Evolutionary conservation across 2,113 vertebrate species (phyloP).

Genomic region (Macrotus californicus): DNA sequence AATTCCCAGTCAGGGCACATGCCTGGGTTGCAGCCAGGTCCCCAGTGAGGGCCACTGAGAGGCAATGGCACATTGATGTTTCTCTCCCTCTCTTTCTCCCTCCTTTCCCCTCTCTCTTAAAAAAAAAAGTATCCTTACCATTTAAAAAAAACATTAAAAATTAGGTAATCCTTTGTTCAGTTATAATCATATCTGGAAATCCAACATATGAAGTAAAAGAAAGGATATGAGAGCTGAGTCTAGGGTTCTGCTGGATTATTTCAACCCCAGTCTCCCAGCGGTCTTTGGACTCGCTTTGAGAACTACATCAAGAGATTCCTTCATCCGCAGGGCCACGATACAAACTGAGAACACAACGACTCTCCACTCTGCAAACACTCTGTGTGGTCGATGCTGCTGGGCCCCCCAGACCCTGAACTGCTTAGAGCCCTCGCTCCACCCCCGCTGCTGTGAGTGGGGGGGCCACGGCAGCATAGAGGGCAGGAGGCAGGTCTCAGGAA

Average conservation of each 20-base stretch:
- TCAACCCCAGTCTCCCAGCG: neutral
- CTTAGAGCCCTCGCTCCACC: accelerated
- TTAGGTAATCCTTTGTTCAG: neutral
- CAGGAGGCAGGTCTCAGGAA: neutral
- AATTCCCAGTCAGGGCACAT: too few relatives aligned
- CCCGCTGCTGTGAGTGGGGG: neutral
- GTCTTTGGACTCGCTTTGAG: neutral
- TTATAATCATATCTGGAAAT: neutral
- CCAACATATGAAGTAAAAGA: neutral
- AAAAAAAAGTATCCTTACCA: too few relatives aligned
- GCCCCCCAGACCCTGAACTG: neutral
- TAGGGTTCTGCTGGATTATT: neutral
- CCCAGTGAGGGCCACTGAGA: too few relatives aligned
- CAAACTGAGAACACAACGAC: neutral
- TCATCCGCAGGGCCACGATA: neutral
- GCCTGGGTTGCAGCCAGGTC: too few relatives aligned
- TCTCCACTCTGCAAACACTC: neutral
- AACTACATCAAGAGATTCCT: neutral
- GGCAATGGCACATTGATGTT: too few relatives aligned
- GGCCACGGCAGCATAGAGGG: neutral
- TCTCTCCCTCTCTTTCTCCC: too few relatives aligned
- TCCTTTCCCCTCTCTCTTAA: too few relatives aligned
- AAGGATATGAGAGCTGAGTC: neutral
- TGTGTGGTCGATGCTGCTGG: neutral
- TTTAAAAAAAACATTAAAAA: neutral